Base-by-base conservation (phyloP, 2,113 vertebrate species). In the Xiphias gladius region DNA sequence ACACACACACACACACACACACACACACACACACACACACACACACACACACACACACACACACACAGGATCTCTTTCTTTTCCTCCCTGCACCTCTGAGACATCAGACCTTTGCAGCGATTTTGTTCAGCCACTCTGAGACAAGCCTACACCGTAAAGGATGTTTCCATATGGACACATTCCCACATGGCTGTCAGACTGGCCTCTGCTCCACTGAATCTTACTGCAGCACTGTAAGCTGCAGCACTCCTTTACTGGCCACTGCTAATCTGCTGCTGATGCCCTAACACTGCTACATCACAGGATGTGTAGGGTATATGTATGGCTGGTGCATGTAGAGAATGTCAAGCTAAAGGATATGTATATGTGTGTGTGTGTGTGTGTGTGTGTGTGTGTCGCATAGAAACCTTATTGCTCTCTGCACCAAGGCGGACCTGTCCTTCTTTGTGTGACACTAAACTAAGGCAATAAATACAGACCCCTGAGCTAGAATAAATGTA, bases 381-480 rank as follows among this genome's bases (percentile, higher is more conserved):
- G 39, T 55, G 48, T 69, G 63, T 76, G 58, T 64, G 52, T 78
- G 75, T 82, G 43, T 9, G 48, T 73, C 3, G 72, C 46, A 58
- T 52, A 70, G 86, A 81, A 76, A 69, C 76, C 76, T 91, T 87
- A 89, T 91, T 89, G 89, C 69, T 84, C 48, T 75, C 73, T 59
- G 73, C 13, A 24, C 69, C 46, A 16, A 57, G 81, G 73, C 85
- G 85, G 83, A 83, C 78, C 89, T 90, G 93, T 88, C 89, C 52
- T 2, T 91, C 88, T 86, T 70, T 28, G 37, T 83, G 79, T 82
- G 89, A 86, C 87, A 90, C 85, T 87, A 80, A 91, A 88, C 73
- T 85, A 50, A 80, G 76, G 80, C 91, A 91, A 92, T 89, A 94
- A 92, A 89, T 82, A 88, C 80, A 80, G 76, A 83, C n/a, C 87